These are phyloP conservation scores for Dinomys branickii DNA, from an alignment of 2,113 vertebrate species.

Conservation along the genomic window DNA sequence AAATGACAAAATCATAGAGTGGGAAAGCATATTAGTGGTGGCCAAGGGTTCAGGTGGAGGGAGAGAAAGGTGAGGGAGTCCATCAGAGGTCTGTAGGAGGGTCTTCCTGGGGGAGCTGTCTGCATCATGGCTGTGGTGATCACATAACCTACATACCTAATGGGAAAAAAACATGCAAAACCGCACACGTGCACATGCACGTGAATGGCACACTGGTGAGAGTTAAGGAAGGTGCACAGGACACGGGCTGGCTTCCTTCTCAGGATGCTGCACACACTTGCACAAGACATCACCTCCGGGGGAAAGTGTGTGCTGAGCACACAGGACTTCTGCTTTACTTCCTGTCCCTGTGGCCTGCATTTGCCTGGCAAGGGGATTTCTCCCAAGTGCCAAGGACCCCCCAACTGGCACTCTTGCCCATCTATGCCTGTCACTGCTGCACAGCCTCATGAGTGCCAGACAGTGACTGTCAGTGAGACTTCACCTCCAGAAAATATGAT, in stretches of 20 bases:
- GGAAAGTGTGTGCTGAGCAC: fast-evolving
- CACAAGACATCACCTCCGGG: fast-evolving
- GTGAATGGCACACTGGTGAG: no score
- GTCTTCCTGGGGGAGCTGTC: not conserved
- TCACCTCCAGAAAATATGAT: fast-evolving
- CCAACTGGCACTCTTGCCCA: not conserved
- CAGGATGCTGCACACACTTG: fast-evolving
- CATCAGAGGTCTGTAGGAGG: fast-evolving
- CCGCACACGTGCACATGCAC: not conserved
- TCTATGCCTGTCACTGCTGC: not conserved
- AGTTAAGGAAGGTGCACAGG: not conserved
- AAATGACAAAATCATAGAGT: not conserved
- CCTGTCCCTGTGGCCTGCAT: not conserved
- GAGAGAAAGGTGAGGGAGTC: not conserved
- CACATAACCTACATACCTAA: not conserved
- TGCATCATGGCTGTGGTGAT: no score
- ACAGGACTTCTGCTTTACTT: not conserved
- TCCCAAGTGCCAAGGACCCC: not conserved
- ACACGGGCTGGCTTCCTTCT: no score
- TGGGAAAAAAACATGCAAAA: not conserved
- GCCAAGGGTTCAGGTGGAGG: no score
- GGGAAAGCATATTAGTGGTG: not conserved
- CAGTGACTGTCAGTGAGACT: not conserved
- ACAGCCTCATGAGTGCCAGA: not conserved
- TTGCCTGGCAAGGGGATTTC: not conserved